These are phyloP conservation scores for Unio delphinus DNA, from an alignment of 2,888 invertebrate genomes.

Conservation along the genomic window DNA sequence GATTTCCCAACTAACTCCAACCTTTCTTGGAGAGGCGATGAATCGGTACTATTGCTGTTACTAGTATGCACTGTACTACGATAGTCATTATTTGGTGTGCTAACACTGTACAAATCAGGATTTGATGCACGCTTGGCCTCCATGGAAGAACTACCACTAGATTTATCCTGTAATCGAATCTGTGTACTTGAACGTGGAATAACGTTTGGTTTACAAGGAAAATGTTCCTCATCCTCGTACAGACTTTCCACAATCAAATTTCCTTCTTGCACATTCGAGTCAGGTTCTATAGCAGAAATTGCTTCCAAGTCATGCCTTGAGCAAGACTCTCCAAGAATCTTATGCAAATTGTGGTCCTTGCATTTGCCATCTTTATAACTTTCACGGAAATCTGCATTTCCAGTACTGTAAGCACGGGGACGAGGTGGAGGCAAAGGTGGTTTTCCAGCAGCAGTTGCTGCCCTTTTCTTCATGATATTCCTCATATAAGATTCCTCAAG, in stretches of 20 bases:
- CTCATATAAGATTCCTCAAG: constrained; percentile 51
- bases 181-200: constrained; percentile 54
- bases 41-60: constrained; percentile 27
- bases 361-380: constrained; percentile 31
- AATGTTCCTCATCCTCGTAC: constrained; percentile 31
- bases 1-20: constrained; percentile 57
- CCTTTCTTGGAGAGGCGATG: constrained; percentile 41
- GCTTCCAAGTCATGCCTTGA: constrained; percentile 35
- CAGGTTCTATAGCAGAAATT: constrained; percentile 41
- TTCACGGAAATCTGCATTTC: constrained; percentile 33
- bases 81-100: constrained; percentile 31
- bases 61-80: constrained; percentile 41
- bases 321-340: constrained; percentile 39
- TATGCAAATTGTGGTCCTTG: constrained; percentile 35
- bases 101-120: constrained; percentile 43
- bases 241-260: constrained; percentile 43
- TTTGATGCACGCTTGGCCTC: constrained; percentile 45
- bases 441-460: constrained; percentile 11
- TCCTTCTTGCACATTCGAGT: constrained; percentile 34
- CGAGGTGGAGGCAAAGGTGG: constrained; percentile 41
- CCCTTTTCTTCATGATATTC: constrained; percentile 29
- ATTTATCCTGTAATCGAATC: constrained; percentile 39
- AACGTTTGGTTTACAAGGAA: constrained; percentile 42
- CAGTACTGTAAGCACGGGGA: constrained; percentile 28
- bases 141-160: constrained; percentile 46